Evolutionary conservation across 2,797 vertebrate species (phyloP).

Genomic region (Hephaestus fuliginosus): DNA sequence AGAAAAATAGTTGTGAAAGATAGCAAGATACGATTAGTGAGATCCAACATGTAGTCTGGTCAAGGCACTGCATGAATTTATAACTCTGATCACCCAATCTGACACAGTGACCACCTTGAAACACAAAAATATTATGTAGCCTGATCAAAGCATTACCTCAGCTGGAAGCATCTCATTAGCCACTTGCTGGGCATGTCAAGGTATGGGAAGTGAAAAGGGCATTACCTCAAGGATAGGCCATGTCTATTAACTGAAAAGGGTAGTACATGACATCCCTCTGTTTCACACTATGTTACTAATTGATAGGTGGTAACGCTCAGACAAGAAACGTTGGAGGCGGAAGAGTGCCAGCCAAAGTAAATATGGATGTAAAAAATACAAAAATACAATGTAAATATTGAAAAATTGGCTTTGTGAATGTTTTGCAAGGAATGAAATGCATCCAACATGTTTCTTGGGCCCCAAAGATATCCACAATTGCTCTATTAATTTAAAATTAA

Average conservation of each 20-base stretch:
- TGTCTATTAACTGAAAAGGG: conserved; percentile 4
- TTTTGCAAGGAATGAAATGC: background rate
- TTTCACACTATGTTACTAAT: background rate
- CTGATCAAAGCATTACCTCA: conserved; percentile 4
- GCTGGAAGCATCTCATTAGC: conserved; percentile 4
- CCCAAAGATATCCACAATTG: background rate
- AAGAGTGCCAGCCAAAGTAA: background rate
- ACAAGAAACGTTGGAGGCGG: background rate
- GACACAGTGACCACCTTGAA: background rate
- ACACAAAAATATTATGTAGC: background rate
- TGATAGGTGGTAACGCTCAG: background rate
- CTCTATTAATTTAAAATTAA: background rate
- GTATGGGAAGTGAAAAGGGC: conserved; percentile 1
- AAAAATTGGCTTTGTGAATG: background rate
- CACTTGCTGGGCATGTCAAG: too few species aligned
- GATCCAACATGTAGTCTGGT: background rate
- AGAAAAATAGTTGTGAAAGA: background rate
- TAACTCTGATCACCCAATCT: background rate
- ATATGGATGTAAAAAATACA: background rate
- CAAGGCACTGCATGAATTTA: background rate
- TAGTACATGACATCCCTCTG: conserved; percentile 2
- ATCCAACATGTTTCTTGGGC: background rate
- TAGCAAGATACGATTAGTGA: background rate
- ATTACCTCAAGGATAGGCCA: background rate
- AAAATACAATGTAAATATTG: background rate